These are phyloP conservation scores for Platyura marginata DNA, from an alignment of 1,140 invertebrate species.

Conservation along the genomic window DNA sequence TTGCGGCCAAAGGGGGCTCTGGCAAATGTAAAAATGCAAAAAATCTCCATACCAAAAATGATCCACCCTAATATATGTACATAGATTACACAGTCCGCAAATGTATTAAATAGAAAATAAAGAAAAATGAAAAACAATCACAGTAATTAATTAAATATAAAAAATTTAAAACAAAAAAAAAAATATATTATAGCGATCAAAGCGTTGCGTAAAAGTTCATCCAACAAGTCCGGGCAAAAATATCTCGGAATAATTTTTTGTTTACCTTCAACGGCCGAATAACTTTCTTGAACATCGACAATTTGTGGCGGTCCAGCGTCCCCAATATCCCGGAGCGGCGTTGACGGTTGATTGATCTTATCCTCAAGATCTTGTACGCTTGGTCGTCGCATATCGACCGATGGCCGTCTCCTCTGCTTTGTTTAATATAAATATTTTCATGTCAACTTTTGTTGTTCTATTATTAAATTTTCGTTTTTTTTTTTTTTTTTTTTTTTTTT, in stretches of 20 bases:
- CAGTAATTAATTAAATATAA: neutral
- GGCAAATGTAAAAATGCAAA: no score
- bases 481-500: constrained; percentile 9
- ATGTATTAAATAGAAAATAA: neutral
- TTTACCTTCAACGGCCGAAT: constrained; percentile 78
- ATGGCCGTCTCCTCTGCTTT: constrained; percentile 59
- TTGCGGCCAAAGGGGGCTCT: no score
- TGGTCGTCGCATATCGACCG: constrained; percentile 64
- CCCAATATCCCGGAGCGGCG: constrained; percentile 59
- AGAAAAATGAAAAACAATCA: neutral
- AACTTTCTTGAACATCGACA: constrained; percentile 76
- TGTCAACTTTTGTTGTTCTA: constrained; percentile 6
- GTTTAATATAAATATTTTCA: constrained; percentile 9
- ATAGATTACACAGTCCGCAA: no score
- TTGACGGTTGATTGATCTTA: constrained; percentile 77
- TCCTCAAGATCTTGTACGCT: constrained; percentile 79
- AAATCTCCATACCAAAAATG: no score
- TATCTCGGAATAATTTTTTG: neutral
- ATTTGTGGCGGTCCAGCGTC: constrained; percentile 65
- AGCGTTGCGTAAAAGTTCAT: no score
- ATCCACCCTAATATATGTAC: no score
- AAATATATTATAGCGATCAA: no score
- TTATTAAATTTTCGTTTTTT: no score
- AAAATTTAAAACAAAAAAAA: no score
- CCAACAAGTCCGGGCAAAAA: neutral